Conservation (phyloP, 2,113 vertebrate genomes). For the Micromys minutus region DNA sequence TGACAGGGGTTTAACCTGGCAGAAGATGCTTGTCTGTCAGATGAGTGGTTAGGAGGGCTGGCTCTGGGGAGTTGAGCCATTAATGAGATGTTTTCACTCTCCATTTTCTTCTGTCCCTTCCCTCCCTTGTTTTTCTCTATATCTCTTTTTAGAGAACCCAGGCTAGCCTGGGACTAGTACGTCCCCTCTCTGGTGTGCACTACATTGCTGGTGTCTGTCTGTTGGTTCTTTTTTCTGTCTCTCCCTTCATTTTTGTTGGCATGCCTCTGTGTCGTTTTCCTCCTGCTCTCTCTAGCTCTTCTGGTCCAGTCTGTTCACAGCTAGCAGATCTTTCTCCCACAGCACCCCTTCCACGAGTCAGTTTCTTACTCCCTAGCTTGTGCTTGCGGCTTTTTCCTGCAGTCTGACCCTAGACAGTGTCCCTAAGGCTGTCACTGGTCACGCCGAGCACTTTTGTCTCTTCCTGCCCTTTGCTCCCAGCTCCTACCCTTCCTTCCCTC, state of each 20-base stretch:
- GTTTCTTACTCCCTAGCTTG: neutral
- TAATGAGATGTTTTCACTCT: neutral
- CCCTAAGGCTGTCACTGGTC: neutral
- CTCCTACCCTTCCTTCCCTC: neutral
- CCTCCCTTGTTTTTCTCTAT: neutral
- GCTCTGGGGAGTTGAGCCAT: neutral
- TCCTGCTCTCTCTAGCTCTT: neutral
- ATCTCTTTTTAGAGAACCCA: neutral
- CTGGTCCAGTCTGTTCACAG: neutral
- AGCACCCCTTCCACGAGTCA: neutral
- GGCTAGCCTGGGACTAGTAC: neutral
- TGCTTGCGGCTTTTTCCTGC: neutral
- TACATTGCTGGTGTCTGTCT: neutral
- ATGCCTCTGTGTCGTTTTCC: neutral
- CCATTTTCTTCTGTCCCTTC: neutral
- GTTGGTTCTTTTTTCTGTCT: neutral
- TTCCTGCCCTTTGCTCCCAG: neutral
- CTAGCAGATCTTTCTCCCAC: slow-evolving; percentile 29
- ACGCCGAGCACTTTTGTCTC: neutral
- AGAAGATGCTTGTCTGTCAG: neutral
- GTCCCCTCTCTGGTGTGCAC: neutral
- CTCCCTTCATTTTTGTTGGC: neutral
- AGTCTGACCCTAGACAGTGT: neutral
- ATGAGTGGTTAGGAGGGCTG: neutral
- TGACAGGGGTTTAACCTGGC: slow-evolving; percentile 11